phyloP scores from a whole-genome alignment of 2,113 vertebrate genomes.

The Prionailurus bengalensis region DNA sequence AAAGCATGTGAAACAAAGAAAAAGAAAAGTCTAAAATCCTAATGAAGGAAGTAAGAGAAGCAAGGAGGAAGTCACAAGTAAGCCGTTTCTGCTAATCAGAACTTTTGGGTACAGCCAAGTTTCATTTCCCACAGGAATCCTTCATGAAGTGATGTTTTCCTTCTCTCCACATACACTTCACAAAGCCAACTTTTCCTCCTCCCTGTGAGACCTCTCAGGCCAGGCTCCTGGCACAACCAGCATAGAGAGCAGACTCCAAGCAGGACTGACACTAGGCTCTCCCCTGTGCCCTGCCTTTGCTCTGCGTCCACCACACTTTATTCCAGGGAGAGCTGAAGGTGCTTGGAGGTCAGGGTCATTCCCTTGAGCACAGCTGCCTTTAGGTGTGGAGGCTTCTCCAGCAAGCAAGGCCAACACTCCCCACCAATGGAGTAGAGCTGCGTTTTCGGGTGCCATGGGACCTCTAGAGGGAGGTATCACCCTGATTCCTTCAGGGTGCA shows the following conservation, averaged over 20 bases:
- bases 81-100: conserved; percentile 79
- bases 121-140: conserved; percentile 79
- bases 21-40: neutral
- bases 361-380: neutral
- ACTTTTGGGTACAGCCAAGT: neutral
- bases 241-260: neutral
- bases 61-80: conserved; percentile 60
- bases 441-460: neutral
- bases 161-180: conserved; percentile 79
- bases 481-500: neutral
- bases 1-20: conserved; percentile 68
- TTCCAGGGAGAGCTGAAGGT: neutral
- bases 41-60: conserved; percentile 16
- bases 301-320: neutral
- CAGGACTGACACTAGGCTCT: fast-evolving
- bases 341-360: neutral
- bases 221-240: conserved; percentile 46
- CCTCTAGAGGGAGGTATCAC: conserved; percentile 16
- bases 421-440: neutral
- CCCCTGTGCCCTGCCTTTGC: neutral
- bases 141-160: conserved; percentile 74
- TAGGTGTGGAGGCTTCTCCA: no score
- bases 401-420: neutral
- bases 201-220: conserved; percentile 58
- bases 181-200: conserved; percentile 79